phyloP scores from a whole-genome alignment of 2,113 vertebrate species.

The Ptyas mucosa region DNA sequence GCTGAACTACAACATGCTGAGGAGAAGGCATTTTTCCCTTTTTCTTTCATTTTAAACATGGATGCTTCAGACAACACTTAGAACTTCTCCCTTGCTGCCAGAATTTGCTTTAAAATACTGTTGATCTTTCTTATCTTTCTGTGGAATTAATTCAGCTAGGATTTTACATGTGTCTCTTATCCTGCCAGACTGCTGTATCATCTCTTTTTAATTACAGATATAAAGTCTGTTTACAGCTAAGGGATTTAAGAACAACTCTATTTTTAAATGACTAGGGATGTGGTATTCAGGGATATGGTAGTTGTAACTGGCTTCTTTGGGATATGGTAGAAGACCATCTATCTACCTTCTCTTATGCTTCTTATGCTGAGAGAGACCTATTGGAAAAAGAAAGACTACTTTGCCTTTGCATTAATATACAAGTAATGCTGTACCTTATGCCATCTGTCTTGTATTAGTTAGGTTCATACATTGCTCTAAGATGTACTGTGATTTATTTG shows the following conservation, averaged over 20 bases:
- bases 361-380: not conserved
- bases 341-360: not conserved
- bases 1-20: constrained; percentile 6
- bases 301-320: not conserved
- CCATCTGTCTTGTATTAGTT: not conserved
- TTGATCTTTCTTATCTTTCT: not conserved
- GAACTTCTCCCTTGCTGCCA: rapidly evolving
- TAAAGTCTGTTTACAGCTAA: not conserved
- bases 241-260: not conserved
- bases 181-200: not conserved
- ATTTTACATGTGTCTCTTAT: not conserved
- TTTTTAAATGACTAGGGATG: not conserved
- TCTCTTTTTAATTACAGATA: constrained; percentile 13
- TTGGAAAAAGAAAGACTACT: not conserved
- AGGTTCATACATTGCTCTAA: not conserved
- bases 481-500: not conserved
- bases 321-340: not conserved
- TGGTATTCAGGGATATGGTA: not conserved
- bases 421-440: not conserved
- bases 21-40: not conserved
- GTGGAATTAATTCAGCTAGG: not conserved
- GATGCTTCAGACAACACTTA: not conserved
- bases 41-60: not conserved
- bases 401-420: not conserved
- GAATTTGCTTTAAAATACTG: not conserved